Conservation (phyloP, 2,888 invertebrate genomes). For the Callimorpha dominula region DNA sequence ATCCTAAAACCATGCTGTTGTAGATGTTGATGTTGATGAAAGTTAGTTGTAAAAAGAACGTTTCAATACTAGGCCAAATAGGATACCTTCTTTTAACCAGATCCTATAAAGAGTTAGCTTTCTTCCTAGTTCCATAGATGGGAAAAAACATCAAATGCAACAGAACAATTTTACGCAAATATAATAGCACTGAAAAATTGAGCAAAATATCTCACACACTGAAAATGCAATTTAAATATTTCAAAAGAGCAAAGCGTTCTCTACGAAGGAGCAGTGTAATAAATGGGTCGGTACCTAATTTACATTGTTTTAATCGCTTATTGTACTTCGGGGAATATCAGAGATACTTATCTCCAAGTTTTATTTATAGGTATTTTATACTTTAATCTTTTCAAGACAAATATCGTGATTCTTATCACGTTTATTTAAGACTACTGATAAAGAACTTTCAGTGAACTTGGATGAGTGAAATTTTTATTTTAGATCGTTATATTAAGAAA, state of each 20-base stretch:
- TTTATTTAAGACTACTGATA: not conserved
- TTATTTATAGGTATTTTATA: slow-evolving; percentile 12
- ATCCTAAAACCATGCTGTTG: too few relatives aligned
- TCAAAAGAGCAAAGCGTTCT: slow-evolving; percentile 28
- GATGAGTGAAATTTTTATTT: not conserved
- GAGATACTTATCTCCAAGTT: slow-evolving; percentile 17
- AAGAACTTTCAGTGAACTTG: not conserved
- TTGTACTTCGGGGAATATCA: slow-evolving; percentile 36
- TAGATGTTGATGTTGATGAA: too few relatives aligned
- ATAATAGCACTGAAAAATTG: not conserved
- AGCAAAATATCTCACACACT: slow-evolving; percentile 10
- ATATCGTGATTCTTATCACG: not conserved
- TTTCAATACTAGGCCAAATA: not conserved
- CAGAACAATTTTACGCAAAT: not conserved
- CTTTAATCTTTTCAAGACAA: slow-evolving; percentile 18
- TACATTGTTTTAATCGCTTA: slow-evolving; percentile 40
- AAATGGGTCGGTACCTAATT: slow-evolving; percentile 39
- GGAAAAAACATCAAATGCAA: not conserved
- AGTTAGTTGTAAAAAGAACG: not conserved
- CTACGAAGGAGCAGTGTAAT: slow-evolving; percentile 22
- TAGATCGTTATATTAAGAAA: too few relatives aligned
- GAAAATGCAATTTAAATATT: slow-evolving; percentile 38
- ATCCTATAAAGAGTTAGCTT: not conserved
- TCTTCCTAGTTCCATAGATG: not conserved
- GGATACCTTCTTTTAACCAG: not conserved